Conservation (phyloP, 2,888 invertebrate species). For the Teleogryllus oceanicus region DNA sequence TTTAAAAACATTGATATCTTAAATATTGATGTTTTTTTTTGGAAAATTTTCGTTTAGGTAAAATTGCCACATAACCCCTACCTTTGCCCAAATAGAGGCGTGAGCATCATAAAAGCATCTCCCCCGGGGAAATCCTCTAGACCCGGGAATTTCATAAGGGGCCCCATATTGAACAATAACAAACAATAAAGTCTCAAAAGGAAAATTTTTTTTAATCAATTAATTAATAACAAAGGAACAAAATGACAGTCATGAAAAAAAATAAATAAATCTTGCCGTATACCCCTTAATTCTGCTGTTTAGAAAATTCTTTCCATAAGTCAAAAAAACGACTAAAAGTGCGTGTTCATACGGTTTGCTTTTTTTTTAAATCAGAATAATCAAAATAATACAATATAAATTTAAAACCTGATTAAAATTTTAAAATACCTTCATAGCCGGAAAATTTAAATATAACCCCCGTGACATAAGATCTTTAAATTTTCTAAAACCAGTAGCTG, state of each 20-base stretch:
- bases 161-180: too few relatives aligned
- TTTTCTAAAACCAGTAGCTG: constrained; percentile 64
- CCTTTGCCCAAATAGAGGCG: too few relatives aligned
- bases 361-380: constrained; percentile 73
- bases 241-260: not conserved
- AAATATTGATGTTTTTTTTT: too few relatives aligned
- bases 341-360: constrained; percentile 71
- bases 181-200: too few relatives aligned
- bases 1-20: too few relatives aligned
- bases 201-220: too few relatives aligned
- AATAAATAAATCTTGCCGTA: constrained; percentile 64
- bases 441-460: constrained; percentile 53
- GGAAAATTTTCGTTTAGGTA: too few relatives aligned
- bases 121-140: too few relatives aligned
- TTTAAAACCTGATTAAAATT: not conserved
- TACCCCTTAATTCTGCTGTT: constrained; percentile 73
- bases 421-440: not conserved
- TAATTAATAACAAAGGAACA: too few relatives aligned
- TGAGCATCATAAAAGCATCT: too few relatives aligned
- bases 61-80: too few relatives aligned
- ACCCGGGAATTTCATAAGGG: too few relatives aligned
- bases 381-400: constrained; percentile 55
- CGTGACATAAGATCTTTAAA: constrained; percentile 90
- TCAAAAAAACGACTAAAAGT: constrained; percentile 67
- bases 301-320: constrained; percentile 69